Evolutionary conservation across 2,888 invertebrate species (phyloP).

Genomic region (Thalpophila matura): DNA sequence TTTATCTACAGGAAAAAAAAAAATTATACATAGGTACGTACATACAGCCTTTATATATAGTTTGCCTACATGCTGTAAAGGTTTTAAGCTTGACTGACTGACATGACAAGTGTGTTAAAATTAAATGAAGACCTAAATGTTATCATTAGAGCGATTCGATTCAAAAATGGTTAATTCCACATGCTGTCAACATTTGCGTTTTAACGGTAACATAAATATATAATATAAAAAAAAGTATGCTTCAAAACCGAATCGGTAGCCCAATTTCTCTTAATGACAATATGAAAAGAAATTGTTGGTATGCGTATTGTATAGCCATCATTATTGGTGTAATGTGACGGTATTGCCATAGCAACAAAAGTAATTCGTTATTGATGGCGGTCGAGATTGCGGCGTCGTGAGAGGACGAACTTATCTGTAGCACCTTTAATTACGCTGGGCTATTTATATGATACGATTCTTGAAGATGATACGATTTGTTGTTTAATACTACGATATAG

Average conservation of each 20-base stretch:
- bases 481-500: neutral
- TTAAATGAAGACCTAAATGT: no score
- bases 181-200: neutral
- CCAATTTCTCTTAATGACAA: constrained; percentile 63
- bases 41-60: no score
- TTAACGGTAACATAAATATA: neutral
- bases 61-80: no score
- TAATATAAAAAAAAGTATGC: neutral
- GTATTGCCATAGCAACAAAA: constrained; percentile 79
- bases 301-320: constrained; percentile 51
- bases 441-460: constrained; percentile 76
- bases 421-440: constrained; percentile 79
- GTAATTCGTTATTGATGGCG: constrained; percentile 87
- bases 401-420: constrained; percentile 80
- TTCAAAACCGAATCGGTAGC: neutral
- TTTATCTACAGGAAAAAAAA: no score
- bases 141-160: no score
- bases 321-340: constrained; percentile 52
- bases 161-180: no score
- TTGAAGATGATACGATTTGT: constrained; percentile 27
- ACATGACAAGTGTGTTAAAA: no score
- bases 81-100: no score
- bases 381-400: constrained; percentile 76
- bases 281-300: constrained; percentile 64
- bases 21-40: no score